Evolutionary conservation across 2,113 vertebrate species (phyloP).

Genomic region (Progne subis): DNA sequence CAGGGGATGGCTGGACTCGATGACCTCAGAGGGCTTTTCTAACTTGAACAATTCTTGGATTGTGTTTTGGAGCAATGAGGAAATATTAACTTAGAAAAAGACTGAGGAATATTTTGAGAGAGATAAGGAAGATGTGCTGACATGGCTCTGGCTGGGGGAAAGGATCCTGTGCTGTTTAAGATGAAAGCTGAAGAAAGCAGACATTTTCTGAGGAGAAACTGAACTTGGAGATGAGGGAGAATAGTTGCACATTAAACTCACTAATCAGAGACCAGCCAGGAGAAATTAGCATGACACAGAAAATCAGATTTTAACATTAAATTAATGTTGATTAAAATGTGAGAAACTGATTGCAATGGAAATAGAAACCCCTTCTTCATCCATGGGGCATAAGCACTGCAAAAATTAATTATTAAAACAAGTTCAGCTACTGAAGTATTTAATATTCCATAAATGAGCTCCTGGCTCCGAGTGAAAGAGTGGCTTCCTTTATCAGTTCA

Average conservation of each 20-base stretch:
- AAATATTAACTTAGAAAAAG: not conserved
- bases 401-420: not conserved
- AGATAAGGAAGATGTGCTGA: not conserved
- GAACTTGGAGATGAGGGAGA: not conserved
- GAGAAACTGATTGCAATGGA: not conserved
- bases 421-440: not conserved
- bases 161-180: not conserved
- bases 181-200: not conserved
- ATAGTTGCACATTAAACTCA: not conserved
- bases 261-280: conserved; percentile 18
- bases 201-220: not conserved
- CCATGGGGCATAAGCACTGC: not conserved
- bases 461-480: not conserved
- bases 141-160: not conserved
- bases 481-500: not conserved
- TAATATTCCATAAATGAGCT: not conserved
- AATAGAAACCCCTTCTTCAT: conserved; percentile 1
- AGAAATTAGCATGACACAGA: conserved; percentile 3
- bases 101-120: not conserved
- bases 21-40: not conserved
- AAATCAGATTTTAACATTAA: conserved; percentile 22
- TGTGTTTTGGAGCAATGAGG: not conserved
- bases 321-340: conserved; percentile 24
- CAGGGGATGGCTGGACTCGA: rapidly evolving
- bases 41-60: rapidly evolving